phyloP scores from a whole-genome alignment of 2,888 invertebrate species.

The Masnerella sp. region DNA sequence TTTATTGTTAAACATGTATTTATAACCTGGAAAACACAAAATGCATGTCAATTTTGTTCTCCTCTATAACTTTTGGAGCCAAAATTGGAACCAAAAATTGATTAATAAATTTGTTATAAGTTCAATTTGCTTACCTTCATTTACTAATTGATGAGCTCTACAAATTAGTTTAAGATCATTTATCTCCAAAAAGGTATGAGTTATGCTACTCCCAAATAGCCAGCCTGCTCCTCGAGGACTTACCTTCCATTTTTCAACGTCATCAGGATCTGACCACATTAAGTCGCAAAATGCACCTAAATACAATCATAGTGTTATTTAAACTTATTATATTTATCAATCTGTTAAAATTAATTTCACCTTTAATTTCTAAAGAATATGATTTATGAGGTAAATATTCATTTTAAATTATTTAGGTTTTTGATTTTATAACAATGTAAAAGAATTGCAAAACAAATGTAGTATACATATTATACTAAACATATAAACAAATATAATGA shows the following conservation, averaged over 20 bases:
- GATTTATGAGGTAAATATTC: no score
- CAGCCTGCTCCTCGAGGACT: conserved; percentile 98
- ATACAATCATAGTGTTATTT: conserved; percentile 13
- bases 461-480: no score
- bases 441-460: no score
- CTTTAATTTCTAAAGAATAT: no score
- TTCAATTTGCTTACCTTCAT: conserved; percentile 87
- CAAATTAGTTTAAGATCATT: conserved; percentile 96
- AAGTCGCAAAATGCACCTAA: conserved; percentile 93
- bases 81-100: neutral
- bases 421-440: no score
- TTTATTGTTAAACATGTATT: conserved; percentile 98
- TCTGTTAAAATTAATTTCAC: no score
- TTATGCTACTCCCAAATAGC: conserved; percentile 96
- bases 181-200: conserved; percentile 95
- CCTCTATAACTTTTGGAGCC: no score
- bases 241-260: conserved; percentile 94
- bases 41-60: neutral
- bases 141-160: conserved; percentile 98
- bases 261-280: conserved; percentile 99
- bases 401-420: no score
- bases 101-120: neutral
- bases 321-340: no score
- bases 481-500: no score
- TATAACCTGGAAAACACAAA: conserved; percentile 85